Percentiles rank a stretch among this genome's conserved stretches.
Evolutionary conservation across 2,888 invertebrate species (phyloP).

Genomic region (Argyresthia goedartella): DNA sequence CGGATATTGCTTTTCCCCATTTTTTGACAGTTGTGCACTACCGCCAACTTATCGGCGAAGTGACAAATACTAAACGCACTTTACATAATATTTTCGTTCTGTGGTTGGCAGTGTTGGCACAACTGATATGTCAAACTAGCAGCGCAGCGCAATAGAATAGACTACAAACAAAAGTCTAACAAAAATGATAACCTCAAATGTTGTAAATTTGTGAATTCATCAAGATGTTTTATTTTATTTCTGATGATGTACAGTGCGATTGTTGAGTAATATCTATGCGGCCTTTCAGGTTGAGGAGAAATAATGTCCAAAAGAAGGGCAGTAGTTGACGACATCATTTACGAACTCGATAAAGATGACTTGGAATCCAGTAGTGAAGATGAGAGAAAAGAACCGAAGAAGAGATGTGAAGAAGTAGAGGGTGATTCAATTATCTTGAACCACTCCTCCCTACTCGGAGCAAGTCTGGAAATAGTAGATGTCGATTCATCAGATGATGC

Average conservation of each 20-base stretch:
- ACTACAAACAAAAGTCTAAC: not conserved
- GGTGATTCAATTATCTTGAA: not conserved
- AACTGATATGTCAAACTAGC: not conserved
- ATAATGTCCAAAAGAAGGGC: slow-evolving; percentile 58
- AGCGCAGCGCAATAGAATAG: no score
- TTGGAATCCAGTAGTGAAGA: slow-evolving; percentile 56
- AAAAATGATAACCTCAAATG: not conserved
- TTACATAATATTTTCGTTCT: no score
- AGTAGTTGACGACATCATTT: slow-evolving; percentile 57
- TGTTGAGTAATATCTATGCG: no score
- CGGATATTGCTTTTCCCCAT: no score
- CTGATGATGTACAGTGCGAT: not conserved
- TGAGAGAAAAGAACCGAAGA: slow-evolving; percentile 20
- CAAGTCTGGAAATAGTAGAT: slow-evolving; percentile 21
- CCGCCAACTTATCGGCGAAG: no score
- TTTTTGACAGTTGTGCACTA: no score
- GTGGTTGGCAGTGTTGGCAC: not conserved
- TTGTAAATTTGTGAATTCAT: not conserved
- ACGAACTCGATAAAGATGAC: slow-evolving; percentile 64
- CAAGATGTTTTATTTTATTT: not conserved
- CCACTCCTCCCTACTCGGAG: not conserved
- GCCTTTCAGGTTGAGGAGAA: not conserved
- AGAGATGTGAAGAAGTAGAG: not conserved
- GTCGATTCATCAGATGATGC: slow-evolving; percentile 26
- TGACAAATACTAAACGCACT: no score